phyloP scores from a whole-genome alignment of 2,888 invertebrate genomes.

The Thymelicus lineola region DNA sequence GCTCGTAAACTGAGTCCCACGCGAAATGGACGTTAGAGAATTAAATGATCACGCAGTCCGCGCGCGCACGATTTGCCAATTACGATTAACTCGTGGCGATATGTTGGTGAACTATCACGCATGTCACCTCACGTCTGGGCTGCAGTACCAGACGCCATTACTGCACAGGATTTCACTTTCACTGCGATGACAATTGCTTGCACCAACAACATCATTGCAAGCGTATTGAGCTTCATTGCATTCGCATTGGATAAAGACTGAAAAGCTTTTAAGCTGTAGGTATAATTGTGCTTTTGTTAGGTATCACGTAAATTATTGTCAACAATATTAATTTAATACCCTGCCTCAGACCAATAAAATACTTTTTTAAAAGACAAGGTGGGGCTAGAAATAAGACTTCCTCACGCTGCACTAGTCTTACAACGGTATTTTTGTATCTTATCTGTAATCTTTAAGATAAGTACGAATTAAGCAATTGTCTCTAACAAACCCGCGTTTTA shows the following conservation, averaged over 20 bases:
- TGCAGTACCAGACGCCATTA: slow-evolving; percentile 1
- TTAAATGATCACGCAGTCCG: slow-evolving; percentile 26
- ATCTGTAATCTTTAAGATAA: too few relatives aligned
- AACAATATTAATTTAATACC: too few relatives aligned
- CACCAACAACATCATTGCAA: neutral
- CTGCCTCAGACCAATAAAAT: neutral
- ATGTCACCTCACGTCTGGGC: slow-evolving; percentile 40
- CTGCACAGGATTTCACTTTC: slow-evolving; percentile 53
- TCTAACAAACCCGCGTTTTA: too few relatives aligned
- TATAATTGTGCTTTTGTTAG: too few relatives aligned
- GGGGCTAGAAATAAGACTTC: neutral
- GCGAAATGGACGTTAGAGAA: slow-evolving; percentile 37
- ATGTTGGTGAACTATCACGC: slow-evolving; percentile 45
- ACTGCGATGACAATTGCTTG: slow-evolving; percentile 43
- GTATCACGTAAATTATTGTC: too few relatives aligned
- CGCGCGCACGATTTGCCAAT: slow-evolving; percentile 43
- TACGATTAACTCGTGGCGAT: slow-evolving; percentile 37
- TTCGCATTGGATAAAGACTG: too few relatives aligned
- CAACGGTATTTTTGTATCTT: too few relatives aligned
- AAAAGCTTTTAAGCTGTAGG: too few relatives aligned
- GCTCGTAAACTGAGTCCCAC: slow-evolving; percentile 34
- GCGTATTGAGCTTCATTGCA: neutral
- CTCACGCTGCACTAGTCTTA: neutral
- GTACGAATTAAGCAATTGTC: too few relatives aligned
- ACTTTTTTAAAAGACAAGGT: too few relatives aligned